These are phyloP conservation scores for Cinara cedri DNA, from an alignment of 2,888 invertebrate genomes.

Conservation along the genomic window DNA sequence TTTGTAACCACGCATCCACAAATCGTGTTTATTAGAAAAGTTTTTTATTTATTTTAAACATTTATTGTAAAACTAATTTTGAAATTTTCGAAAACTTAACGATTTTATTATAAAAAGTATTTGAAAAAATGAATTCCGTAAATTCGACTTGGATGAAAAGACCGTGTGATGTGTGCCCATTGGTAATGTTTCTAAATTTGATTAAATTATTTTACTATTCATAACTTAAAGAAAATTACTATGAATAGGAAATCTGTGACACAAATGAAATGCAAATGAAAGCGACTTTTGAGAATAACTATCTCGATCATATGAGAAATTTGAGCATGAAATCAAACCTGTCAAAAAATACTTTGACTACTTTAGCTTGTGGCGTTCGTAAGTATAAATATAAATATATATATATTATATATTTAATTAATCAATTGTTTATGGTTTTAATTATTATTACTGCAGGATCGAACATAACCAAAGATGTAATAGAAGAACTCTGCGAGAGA, in stretches of 20 bases:
- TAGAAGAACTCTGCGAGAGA: constrained; percentile 19
- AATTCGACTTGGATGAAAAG: neutral
- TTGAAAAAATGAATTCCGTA: neutral
- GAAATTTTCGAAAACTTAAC: neutral
- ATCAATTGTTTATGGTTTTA: neutral
- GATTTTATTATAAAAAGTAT: neutral
- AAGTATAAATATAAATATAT: constrained; percentile 57
- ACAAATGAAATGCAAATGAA: constrained; percentile 51
- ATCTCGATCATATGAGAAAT: constrained; percentile 66
- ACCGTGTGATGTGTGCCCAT: constrained; percentile 3
- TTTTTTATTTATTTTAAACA: neutral
- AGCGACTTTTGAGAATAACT: constrained; percentile 63
- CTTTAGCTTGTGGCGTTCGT: constrained; percentile 69
- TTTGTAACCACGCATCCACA: neutral
- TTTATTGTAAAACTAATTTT: neutral
- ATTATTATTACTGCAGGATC: too few species aligned
- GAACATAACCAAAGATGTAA: neutral
- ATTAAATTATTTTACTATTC: neutral
- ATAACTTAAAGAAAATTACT: neutral
- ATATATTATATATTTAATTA: too few species aligned
- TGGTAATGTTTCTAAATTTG: neutral
- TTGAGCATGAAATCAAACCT: constrained; percentile 63
- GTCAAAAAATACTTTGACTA: constrained; percentile 66
- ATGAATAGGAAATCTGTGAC: neutral
- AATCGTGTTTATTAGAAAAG: neutral